A percentile compares a stretch with the other conserved stretches of the same genome.
phyloP scores from a whole-genome alignment of 2,888 invertebrate species.

The Sialis fuliginosa region DNA sequence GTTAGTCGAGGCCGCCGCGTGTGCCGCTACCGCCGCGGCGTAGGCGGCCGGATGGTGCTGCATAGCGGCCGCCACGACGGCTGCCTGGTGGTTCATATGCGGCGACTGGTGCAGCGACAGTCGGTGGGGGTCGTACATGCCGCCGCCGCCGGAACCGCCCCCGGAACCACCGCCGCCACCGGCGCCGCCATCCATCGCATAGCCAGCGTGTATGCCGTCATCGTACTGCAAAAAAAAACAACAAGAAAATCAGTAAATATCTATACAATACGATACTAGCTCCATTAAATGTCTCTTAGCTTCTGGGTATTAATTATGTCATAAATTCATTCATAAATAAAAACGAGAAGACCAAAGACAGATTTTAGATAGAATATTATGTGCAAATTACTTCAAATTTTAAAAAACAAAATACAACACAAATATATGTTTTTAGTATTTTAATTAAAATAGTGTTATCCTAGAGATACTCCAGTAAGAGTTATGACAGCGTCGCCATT shows the following conservation, averaged over 20 bases:
- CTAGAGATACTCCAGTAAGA: too few relatives aligned
- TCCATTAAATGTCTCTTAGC: too few relatives aligned
- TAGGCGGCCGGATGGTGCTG: conserved; percentile 64
- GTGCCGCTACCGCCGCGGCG: conserved; percentile 42
- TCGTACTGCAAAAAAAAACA: conserved; percentile 55
- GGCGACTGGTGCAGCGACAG: conserved; percentile 57
- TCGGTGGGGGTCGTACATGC: conserved; percentile 64
- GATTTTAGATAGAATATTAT: too few relatives aligned
- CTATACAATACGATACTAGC: too few relatives aligned
- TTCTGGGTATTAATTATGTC: too few relatives aligned
- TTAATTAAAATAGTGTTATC: too few relatives aligned
- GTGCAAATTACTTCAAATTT: too few relatives aligned
- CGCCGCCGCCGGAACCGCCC: conserved; percentile 23
- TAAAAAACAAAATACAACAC: too few relatives aligned
- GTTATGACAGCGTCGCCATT: too few relatives aligned
- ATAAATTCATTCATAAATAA: too few relatives aligned
- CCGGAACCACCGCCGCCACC: conserved; percentile 16
- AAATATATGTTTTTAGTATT: too few relatives aligned
- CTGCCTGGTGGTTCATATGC: conserved; percentile 57
- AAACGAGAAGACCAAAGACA: too few relatives aligned
- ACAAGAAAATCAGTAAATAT: not conserved
- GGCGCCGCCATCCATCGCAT: conserved; percentile 39
- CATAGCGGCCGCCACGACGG: conserved; percentile 40
- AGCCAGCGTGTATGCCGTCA: conserved; percentile 82
- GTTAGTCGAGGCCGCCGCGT: conserved; percentile 47